Evolutionary conservation across 2,797 vertebrate genomes (phyloP).

Genomic region (Manis javanica): DNA sequence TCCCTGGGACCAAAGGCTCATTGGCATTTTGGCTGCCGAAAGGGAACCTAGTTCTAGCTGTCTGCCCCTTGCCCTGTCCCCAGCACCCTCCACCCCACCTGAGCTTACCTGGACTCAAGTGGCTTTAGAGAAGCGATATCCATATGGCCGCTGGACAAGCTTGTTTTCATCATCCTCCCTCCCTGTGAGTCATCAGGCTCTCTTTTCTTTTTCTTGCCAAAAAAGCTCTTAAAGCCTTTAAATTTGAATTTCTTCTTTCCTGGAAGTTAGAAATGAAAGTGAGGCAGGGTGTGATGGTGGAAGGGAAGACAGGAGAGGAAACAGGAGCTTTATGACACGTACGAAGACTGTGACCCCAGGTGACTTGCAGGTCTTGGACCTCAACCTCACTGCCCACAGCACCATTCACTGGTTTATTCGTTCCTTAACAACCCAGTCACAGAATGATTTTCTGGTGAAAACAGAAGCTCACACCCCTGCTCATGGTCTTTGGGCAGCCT

Average conservation of each 20-base stretch:
- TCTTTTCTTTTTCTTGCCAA: slow-evolving; percentile 95
- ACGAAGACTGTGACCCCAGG: background rate
- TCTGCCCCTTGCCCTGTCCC: background rate
- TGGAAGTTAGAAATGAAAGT: slow-evolving; percentile 79
- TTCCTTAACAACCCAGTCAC: slow-evolving; percentile 74
- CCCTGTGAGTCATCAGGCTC: slow-evolving; percentile 80
- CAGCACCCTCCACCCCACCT: background rate
- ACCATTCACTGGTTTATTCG: slow-evolving; percentile 64
- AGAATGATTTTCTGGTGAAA: slow-evolving; percentile 65
- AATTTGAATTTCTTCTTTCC: slow-evolving; percentile 97
- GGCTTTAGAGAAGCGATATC: slow-evolving; percentile 87
- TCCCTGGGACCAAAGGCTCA: background rate
- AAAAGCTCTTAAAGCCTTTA: slow-evolving; percentile 94
- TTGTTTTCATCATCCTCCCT: slow-evolving; percentile 87
- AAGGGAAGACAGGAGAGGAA: background rate
- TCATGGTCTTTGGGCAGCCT: slow-evolving; percentile 27
- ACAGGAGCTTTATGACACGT: background rate
- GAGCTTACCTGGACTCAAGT: slow-evolving; percentile 66
- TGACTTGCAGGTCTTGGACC: background rate
- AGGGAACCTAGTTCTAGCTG: background rate
- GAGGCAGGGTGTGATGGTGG: background rate
- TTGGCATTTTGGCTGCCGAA: background rate
- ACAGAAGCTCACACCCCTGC: slow-evolving; percentile 64
- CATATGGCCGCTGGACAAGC: slow-evolving; percentile 90
- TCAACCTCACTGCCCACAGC: background rate